Evolutionary conservation across 1,140 invertebrate genomes (phyloP), one percentile per base, ranked within the genome.

Genomic region (Mya arenaria): DNA sequence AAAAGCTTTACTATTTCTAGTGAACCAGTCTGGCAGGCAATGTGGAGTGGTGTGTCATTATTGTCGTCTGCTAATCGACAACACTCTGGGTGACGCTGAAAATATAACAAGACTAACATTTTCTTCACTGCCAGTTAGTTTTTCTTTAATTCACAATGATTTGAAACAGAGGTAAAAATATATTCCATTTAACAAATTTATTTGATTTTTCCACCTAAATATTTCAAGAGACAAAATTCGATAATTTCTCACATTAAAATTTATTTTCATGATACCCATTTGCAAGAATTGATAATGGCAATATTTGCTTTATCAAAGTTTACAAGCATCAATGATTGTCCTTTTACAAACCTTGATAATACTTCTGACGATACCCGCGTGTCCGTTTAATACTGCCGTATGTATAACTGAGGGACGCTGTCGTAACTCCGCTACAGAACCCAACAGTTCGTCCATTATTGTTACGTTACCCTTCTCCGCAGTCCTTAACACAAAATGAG

Each of bases 351-450:
- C 97, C 91, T 86, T n/a, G n/a, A n/a, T n/a, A n/a, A n/a, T n/a
- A n/a, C n/a, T n/a, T n/a, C n/a, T n/a, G n/a, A n/a, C n/a, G n/a
- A n/a, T n/a, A n/a, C 97, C 95, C 81, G 94, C 93, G 68, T 92
- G 83, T n/a, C 92, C 90, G 4, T 83, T 65, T n/a, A 90, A 96
- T 87, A 96, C 96, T 10, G 98, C 96, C 66, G 97, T 96, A 92
- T 99, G 98, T 0, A 99, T 93, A 0, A 98, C 97, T 5, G 97
- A 97, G 91, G 99, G 98, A 88, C 96, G 96, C 0, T 97, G 98
- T 8, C 97, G 95, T 8, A 96, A 95, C 93, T 99, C 97, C 41
- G 95, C 95, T 44, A 78, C 97, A 94, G 13, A 96, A 96, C 58
- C 39, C 39, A 99, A 89, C 32, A 99, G 93, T 5, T 96, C 91